A percentile compares a stretch with the other conserved stretches of the same genome.
Evolutionary conservation across 2,888 invertebrate species (phyloP).

Genomic region (Caenorhabditis zanzibari): DNA sequence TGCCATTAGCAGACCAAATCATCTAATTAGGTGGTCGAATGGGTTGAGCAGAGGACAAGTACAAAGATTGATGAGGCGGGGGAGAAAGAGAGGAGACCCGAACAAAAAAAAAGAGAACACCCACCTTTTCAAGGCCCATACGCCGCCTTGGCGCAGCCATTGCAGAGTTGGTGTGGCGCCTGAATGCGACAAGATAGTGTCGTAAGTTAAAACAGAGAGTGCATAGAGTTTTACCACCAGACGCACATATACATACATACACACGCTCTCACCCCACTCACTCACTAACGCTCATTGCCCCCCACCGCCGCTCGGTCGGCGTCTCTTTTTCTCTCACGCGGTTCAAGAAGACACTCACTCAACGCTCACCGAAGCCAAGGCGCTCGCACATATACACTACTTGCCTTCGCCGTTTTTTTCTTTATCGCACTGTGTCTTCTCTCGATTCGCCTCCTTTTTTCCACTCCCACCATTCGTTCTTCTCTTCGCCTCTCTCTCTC

Average conservation of each 20-base stretch:
- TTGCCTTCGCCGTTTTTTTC: slow-evolving; percentile 21
- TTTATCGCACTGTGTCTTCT: slow-evolving; percentile 52
- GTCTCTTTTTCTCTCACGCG: slow-evolving; percentile 47
- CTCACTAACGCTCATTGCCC: slow-evolving; percentile 62
- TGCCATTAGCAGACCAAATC: slow-evolving; percentile 1
- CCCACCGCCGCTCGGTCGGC: slow-evolving; percentile 22
- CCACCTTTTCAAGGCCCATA: slow-evolving; percentile 66
- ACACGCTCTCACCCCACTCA: slow-evolving; percentile 60
- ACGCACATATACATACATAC: slow-evolving; percentile 66
- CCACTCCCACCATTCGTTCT: not conserved
- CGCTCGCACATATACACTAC: slow-evolving; percentile 45
- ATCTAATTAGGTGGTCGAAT: slow-evolving; percentile 3
- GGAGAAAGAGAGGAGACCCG: not conserved
- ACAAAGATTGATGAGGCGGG: slow-evolving; percentile 23
- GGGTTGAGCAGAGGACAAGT: slow-evolving; percentile 1
- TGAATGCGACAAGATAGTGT: slow-evolving; percentile 68
- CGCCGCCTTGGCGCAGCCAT: slow-evolving; percentile 67
- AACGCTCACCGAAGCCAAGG: slow-evolving; percentile 58
- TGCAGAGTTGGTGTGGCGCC: slow-evolving; percentile 67
- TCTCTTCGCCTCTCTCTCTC: slow-evolving; percentile 21
- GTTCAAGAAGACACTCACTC: slow-evolving; percentile 42
- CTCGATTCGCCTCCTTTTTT: slow-evolving; percentile 47
- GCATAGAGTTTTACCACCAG: slow-evolving; percentile 69
- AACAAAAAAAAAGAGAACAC: slow-evolving; percentile 52
- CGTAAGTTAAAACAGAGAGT: slow-evolving; percentile 71